phyloP scores from a whole-genome alignment of 2,888 invertebrate genomes.

The Acronicta alni region DNA sequence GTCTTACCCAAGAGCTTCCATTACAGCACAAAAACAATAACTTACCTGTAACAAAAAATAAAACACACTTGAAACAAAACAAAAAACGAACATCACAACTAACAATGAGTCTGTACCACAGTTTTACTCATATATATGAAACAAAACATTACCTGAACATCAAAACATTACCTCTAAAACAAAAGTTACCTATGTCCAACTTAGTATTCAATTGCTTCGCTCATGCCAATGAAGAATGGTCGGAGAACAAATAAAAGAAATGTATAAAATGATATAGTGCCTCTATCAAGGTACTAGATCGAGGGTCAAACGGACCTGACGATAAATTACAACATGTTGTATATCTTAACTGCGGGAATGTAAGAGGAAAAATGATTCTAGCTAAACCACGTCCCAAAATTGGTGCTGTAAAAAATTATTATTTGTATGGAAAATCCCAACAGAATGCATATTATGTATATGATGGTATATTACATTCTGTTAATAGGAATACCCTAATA shows the following conservation, averaged over 20 bases:
- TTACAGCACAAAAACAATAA: too few species aligned
- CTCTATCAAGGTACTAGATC: slow-evolving; percentile 57
- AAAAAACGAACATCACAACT: slow-evolving; percentile 14
- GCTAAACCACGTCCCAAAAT: too few species aligned
- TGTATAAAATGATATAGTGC: slow-evolving; percentile 59
- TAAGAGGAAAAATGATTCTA: background rate
- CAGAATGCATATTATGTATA: too few species aligned
- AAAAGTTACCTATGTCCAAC: slow-evolving; percentile 47
- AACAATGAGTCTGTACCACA: slow-evolving; percentile 22
- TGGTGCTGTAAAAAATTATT: too few species aligned
- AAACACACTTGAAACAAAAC: slow-evolving; percentile 11
- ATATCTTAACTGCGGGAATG: background rate
- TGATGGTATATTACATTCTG: too few species aligned
- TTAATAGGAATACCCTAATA: too few species aligned
- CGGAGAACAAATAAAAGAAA: slow-evolving; percentile 63
- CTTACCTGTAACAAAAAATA: too few species aligned
- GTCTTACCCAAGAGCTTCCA: too few species aligned
- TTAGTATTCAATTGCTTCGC: slow-evolving; percentile 64
- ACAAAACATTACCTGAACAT: slow-evolving; percentile 16
- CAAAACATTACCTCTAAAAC: slow-evolving; percentile 29
- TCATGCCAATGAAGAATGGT: slow-evolving; percentile 52
- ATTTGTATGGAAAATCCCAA: too few species aligned
- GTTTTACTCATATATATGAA: slow-evolving; percentile 37
- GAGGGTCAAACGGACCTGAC: slow-evolving; percentile 49
- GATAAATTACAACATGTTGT: slow-evolving; percentile 50